Base-by-base conservation (phyloP, 2,113 vertebrate genomes). In the Hassar affinis region DNA sequence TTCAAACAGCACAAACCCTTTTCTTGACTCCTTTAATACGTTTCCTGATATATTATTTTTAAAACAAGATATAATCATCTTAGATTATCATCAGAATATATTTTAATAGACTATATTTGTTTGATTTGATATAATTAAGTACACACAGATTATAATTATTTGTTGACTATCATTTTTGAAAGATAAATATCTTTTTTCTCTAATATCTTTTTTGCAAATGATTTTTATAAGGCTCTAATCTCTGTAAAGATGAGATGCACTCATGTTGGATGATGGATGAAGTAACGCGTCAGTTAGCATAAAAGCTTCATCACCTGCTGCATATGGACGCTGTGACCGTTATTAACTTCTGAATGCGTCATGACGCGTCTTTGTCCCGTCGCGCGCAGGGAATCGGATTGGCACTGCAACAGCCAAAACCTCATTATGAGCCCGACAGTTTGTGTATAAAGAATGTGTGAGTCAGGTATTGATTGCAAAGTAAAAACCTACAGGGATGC, bases 331-430 rank as follows among this genome's bases (percentile, higher is more conserved):
- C 56, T 79, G 35, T 78, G 85, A 88, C 91, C 90, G 89, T 90
- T 87, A 88, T 85, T 81, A 81, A 81, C 79, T 69, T 87, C 81
- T 86, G 59, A 86, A 88, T 85, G 89, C 89, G n/a, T 84, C 79
- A 77, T 84, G 47, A 76, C 84, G 71, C 64, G 78, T 56, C 79
- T 85, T 90, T 88, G 82, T 88, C 76, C 81, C n/a, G 14, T 22
- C 49, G 91, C 87, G 91, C 90, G 86, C 89, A 77, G 87, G 80
- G 91, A 91, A 89, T 79, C 71, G n/a, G 52, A 80, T 51, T 82
- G 86, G 86, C 80, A 78, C 85, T 80, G 14, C 62, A 49, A 38
- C 66, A 80, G 61, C 35, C 57, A 30, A 15, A 77, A 56, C 35
- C 66, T 79, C 64, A 84, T 84, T 82, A 81, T 49, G 61, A 79